A percentile compares a stretch with the other conserved stretches of the same genome.
Evolutionary conservation across 2,888 invertebrate genomes (phyloP).

Genomic region (Epiblema foenella): DNA sequence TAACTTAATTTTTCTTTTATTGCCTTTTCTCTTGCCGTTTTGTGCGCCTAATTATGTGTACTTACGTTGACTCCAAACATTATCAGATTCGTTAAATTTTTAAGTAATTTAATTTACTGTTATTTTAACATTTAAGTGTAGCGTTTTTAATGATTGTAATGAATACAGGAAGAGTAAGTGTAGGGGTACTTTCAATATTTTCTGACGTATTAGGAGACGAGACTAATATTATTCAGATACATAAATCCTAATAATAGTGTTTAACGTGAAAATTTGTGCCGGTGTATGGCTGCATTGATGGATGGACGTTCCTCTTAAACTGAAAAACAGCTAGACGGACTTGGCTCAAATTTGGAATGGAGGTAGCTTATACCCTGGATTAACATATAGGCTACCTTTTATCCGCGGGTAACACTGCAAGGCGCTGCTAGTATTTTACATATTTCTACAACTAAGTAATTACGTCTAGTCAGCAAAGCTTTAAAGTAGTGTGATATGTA

Average conservation of each 20-base stretch:
- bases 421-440: no score
- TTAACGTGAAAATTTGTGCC: no score
- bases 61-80: constrained; percentile 6
- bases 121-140: background rate
- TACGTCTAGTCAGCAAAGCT: no score
- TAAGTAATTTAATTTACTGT: constrained; percentile 1
- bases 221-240: background rate
- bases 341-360: no score
- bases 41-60: constrained; percentile 19
- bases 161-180: background rate
- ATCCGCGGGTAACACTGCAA: no score
- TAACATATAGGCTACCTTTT: no score
- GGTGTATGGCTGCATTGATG: no score
- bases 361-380: no score
- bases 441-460: background rate
- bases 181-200: background rate
- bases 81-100: background rate
- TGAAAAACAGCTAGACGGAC: no score
- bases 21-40: constrained; percentile 20
- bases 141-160: background rate
- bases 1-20: constrained; percentile 31
- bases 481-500: background rate
- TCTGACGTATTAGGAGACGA: background rate
- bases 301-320: no score
- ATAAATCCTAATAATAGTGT: no score